These are phyloP conservation scores for Enteromius mattozi DNA, from an alignment of 2,797 vertebrate species.

Conservation along the genomic window DNA sequence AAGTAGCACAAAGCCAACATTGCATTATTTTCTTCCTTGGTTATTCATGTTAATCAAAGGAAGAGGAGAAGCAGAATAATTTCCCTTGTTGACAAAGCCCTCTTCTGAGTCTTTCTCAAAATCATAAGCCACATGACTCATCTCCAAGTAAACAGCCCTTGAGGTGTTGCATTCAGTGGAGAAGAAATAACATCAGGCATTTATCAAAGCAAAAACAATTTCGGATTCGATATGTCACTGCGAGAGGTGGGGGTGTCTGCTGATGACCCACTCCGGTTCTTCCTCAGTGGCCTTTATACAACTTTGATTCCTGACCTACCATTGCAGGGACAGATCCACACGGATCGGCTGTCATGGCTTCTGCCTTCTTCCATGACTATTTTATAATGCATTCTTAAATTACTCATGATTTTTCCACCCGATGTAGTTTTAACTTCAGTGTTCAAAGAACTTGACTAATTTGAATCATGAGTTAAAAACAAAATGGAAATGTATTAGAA, in stretches of 20 bases:
- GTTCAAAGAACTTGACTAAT: conserved; percentile 53
- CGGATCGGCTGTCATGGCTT: conserved; percentile 41
- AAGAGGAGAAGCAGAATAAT: conserved; percentile 41
- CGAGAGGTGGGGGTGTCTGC: background rate
- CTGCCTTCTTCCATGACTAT: conserved; percentile 58
- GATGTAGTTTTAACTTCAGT: conserved; percentile 64
- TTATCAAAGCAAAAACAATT: conserved; percentile 40
- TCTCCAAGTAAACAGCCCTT: conserved; percentile 34
- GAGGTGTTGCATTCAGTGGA: conserved; percentile 40
- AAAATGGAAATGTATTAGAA: conserved; percentile 20
- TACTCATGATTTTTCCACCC: conserved; percentile 62
- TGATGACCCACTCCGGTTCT: conserved; percentile 7
- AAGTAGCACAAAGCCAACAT: conserved; percentile 19
- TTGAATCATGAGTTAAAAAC: conserved; percentile 12
- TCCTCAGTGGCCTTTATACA: background rate
- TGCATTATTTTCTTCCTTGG: conserved; percentile 6
- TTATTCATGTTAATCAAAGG: conserved; percentile 46
- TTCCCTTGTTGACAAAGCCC: conserved; percentile 47
- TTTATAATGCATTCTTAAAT: conserved; percentile 63
- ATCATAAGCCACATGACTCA: conserved; percentile 40
- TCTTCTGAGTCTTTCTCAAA: conserved; percentile 34
- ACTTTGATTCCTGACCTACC: conserved; percentile 29
- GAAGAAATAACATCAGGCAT: conserved; percentile 40
- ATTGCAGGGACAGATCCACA: conserved; percentile 27
- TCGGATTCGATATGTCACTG: conserved; percentile 16